A percentile compares a stretch with the other conserved stretches of the same genome.
phyloP scores from a whole-genome alignment of 2,888 invertebrate genomes.

The Seira ritae region DNA sequence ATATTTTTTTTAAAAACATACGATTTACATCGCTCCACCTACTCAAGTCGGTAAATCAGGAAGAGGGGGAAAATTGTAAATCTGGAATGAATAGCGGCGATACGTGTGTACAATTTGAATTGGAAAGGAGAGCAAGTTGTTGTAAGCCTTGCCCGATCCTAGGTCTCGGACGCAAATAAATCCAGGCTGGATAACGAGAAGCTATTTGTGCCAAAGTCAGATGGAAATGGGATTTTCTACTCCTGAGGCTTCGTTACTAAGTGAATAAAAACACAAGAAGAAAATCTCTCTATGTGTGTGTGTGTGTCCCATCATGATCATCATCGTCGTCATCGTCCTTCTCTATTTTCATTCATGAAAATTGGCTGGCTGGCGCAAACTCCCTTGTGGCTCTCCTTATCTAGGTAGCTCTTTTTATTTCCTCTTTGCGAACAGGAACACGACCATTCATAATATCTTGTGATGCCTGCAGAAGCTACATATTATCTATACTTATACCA shows the following conservation, averaged over 20 bases:
- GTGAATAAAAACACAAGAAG: conserved; percentile 38
- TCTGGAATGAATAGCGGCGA: background rate
- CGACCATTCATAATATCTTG: conserved; percentile 14
- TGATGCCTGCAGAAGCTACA: background rate
- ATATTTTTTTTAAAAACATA: background rate
- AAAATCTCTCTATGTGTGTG: background rate
- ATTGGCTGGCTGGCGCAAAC: conserved; percentile 49
- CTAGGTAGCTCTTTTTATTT: background rate
- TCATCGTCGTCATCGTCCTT: conserved; percentile 27
- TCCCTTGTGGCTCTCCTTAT: conserved; percentile 21
- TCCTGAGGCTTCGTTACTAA: conserved; percentile 5
- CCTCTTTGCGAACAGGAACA: background rate
- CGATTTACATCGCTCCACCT: background rate
- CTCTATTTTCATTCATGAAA: conserved; percentile 55
- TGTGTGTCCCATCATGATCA: background rate
- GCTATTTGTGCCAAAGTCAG: conserved; percentile 57
- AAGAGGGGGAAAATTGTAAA: background rate
- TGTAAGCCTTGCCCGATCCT: background rate
- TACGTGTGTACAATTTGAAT: background rate
- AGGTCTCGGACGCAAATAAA: conserved; percentile 46
- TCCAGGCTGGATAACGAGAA: conserved; percentile 43
- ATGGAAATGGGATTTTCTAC: conserved; percentile 40
- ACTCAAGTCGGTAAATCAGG: conserved; percentile 1
- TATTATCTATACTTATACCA: background rate
- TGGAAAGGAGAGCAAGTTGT: background rate